Evolutionary conservation across 2,113 vertebrate genomes (phyloP), one percentile per base, ranked within the genome.

Genomic region (Corythoichthys haematopterus): DNA sequence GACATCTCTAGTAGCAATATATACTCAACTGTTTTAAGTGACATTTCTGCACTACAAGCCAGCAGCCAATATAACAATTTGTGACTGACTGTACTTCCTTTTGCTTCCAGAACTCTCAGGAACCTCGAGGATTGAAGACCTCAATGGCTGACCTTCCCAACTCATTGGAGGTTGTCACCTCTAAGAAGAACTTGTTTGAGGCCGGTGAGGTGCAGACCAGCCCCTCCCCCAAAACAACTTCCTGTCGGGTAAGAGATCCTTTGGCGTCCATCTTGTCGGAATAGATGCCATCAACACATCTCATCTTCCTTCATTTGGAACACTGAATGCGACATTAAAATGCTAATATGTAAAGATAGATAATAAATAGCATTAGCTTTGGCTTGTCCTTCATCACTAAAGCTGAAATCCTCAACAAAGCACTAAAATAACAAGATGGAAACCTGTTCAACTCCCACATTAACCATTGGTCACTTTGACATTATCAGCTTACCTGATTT

Each of bases 151-250:
- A 99, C 71, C 80, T 96, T 71, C 92, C 92, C 7, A 82, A 66
- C 70, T 89, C 91, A 0, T 91, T 90, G 40, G 93, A 92, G 82
- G 91, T 91, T 0, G 93, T 98, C 28, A 79, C 94, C 33, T 92
- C 85, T 78, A 96, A 94, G 33, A 98, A 97, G 90, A 95, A 69
- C 69, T 87, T 90, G 35, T 99, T 96, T 92, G 95, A 98, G 80
- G 92, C 89, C 0, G 94, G 95, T 20, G 95, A 98, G 4, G 86
- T 92, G n/a, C 90, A 91, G 85, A 84, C 78, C 66, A 93, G 87
- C 16, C 85, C 88, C 46, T 64, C 86, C 0, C 2, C 46, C 56
- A 96, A 89, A 83, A 64, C 78, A 43, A 35, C 80, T 0, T 6
- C 84, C 5, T 91, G 89, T 77, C 98, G 95, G 95, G 96, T 95